A percentile compares a stretch with the other conserved stretches of the same genome.
Conservation (phyloP, 2,888 invertebrate species). For the Aplocera efformata region DNA sequence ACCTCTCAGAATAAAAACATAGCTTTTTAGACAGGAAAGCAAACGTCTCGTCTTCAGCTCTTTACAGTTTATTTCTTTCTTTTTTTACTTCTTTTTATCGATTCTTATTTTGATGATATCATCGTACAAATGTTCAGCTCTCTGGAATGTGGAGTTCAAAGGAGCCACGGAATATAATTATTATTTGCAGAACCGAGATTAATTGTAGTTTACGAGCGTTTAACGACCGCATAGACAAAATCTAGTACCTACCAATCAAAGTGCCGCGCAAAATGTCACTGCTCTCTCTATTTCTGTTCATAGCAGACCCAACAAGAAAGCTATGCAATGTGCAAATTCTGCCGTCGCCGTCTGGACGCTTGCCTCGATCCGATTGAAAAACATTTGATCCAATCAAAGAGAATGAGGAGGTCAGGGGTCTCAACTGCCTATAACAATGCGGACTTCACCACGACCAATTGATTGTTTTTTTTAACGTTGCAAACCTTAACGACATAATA, state of each 20-base stretch:
- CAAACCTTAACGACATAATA: background rate
- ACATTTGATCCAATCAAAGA: conserved; percentile 77
- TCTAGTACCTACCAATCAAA: conserved; percentile 61
- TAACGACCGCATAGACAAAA: conserved; percentile 56
- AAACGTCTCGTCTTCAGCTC: too few species aligned
- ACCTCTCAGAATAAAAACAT: too few species aligned
- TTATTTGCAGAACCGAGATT: conserved; percentile 16
- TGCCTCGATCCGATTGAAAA: conserved; percentile 71
- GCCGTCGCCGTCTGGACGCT: conserved; percentile 74
- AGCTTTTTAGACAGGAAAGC: too few species aligned
- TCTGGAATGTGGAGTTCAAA: conserved; percentile 15
- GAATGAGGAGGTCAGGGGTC: conserved; percentile 70
- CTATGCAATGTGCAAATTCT: conserved; percentile 74
- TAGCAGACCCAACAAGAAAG: conserved; percentile 71
- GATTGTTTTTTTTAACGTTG: conserved; percentile 40
- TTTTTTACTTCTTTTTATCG: conserved; percentile 1
- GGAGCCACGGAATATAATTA: conserved; percentile 14
- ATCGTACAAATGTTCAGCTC: conserved; percentile 4
- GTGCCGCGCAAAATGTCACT: conserved; percentile 68
- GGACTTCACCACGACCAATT: conserved; percentile 54
- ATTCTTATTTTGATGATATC: conserved; percentile 8
- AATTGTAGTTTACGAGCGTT: conserved; percentile 43
- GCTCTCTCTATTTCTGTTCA: conserved; percentile 72
- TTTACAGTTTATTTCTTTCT: too few species aligned
- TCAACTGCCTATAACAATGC: conserved; percentile 44